Base-by-base conservation (phyloP, 2,113 vertebrate species). In the Prochilodus magdalenae region DNA sequence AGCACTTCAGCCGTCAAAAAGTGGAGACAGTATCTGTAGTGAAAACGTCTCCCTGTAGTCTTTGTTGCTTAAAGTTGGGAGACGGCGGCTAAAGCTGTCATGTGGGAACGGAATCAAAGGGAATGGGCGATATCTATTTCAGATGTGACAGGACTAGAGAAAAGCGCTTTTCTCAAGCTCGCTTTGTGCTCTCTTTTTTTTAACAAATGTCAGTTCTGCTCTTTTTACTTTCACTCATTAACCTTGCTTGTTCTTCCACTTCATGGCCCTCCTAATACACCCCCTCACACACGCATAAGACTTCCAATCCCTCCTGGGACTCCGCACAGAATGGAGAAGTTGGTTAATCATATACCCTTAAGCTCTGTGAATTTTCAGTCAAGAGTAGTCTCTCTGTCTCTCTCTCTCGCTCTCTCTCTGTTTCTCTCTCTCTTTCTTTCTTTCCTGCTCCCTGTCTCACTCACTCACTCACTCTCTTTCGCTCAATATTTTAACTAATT, bases 201-300 rank as follows among this genome's bases (percentile, higher is more conserved):
- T 89, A 84, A 84, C 79, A 75, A 81, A 82, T 89, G 91, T 93
- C 90, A 92, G 91, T 88, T 89, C 82, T 88, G 90, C 91, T 92
- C 91, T 87, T 90, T 92, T 89, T 91, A 86, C 90, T 92, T 88
- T 83, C 85, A 87, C 91, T 94, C 93, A 93, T 94, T 94, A 93
- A 94, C 92, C 91, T 93, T 89, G 89, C 90, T 91, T 92, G 92
- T 93, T 94, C 92, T 92, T 93, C 90, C 92, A 90, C 91, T 93
- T 92, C 92, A 92, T 87, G 91, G 89, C 86, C 76, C 86, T 83
- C 83, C 90, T 91, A 91, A 91, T 91, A 89, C 86, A 89, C 75
- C 83, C 87, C 87, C 80, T 81, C 80, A 33, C 60, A 87, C 80
- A 86, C 84, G 82, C 80, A 85, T 75, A 90, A 88, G 86, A 76